These are phyloP conservation scores for Apocheima hispidaria DNA, from an alignment of 2,888 invertebrate species.

Conservation along the genomic window DNA sequence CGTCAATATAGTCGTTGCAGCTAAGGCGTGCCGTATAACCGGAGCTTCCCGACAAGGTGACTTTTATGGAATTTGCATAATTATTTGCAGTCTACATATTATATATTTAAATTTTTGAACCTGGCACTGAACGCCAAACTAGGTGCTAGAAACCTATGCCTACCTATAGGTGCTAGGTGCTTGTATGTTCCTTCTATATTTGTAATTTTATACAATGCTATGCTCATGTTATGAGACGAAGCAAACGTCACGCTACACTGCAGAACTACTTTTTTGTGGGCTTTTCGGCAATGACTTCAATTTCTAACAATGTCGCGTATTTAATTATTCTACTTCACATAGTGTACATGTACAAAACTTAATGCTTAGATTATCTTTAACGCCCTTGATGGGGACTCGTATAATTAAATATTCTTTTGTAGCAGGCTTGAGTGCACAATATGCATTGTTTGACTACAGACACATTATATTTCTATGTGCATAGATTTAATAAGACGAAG, in stretches of 20 bases:
- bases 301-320: background rate
- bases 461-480: constrained; percentile 42
- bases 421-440: constrained; percentile 38
- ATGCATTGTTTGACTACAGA: constrained; percentile 39
- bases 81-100: constrained; percentile 19
- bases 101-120: background rate
- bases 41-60: constrained; percentile 26
- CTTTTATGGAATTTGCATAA: constrained; percentile 21
- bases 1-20: constrained; percentile 33
- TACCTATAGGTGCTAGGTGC: too few relatives aligned
- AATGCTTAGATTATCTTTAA: background rate
- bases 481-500: constrained; percentile 41
- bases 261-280: background rate
- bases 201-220: background rate
- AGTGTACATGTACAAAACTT: too few relatives aligned
- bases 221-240: background rate
- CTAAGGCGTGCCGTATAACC: constrained; percentile 34
- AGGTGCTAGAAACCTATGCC: too few relatives aligned
- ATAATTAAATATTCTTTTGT: constrained; percentile 41
- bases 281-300: background rate
- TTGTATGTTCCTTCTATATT: background rate
- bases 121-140: background rate
- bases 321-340: too few relatives aligned
- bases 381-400: constrained; percentile 7
- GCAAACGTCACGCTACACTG: background rate